phyloP scores from a whole-genome alignment of 1,140 invertebrate species.

The Cepaea nemoralis region DNA sequence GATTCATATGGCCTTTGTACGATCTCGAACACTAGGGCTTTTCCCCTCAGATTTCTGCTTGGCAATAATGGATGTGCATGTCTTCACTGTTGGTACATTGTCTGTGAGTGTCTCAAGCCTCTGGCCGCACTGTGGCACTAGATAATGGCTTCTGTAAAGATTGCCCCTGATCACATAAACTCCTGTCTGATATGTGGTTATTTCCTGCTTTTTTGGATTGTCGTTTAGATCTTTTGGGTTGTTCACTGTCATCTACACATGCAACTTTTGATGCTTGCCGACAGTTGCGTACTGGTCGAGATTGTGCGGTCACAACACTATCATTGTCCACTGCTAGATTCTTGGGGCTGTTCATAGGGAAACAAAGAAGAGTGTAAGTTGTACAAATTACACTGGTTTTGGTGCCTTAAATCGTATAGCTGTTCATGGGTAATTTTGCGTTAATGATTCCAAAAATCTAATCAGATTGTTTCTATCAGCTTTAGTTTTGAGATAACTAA shows the following conservation, averaged over 20 bases:
- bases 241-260: constrained; percentile 16
- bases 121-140: neutral
- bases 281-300: constrained; percentile 10
- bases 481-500: too few species aligned
- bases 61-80: neutral
- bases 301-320: neutral
- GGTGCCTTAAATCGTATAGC: too few species aligned
- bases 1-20: constrained; percentile 43
- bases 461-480: too few species aligned
- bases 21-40: constrained; percentile 30
- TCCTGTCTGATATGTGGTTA: neutral
- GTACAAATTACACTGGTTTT: too few species aligned
- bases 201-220: neutral
- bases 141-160: neutral
- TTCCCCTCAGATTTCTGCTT: neutral
- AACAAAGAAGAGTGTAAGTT: too few species aligned
- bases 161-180: too few species aligned
- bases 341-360: neutral
- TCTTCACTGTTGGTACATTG: neutral
- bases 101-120: neutral
- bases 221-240: neutral
- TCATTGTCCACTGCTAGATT: neutral
- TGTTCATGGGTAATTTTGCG: too few species aligned
- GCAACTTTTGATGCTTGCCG: neutral
- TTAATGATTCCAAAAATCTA: too few species aligned